Evolutionary conservation across 2,113 vertebrate species (phyloP), one percentile per base, ranked within the genome.

Genomic region (Sterrhoptilus dennistouni): DNA sequence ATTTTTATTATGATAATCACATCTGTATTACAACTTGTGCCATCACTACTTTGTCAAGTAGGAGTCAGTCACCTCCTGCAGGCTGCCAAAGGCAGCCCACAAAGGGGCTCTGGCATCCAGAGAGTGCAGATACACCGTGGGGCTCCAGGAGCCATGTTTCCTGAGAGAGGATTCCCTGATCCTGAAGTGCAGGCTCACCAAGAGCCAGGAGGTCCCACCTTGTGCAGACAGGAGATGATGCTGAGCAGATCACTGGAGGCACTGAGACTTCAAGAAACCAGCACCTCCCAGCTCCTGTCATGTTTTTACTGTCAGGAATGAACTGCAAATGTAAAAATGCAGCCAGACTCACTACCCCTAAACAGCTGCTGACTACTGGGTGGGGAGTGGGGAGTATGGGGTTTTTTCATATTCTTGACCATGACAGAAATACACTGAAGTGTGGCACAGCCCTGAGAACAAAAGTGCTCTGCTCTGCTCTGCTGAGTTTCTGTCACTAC

Each of bases 121-220:
- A 29, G 60, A 50, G 42, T 2, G 25, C 4, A 3, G 44, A 11
- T 31, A 57, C 35, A 64, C 19, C 1, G 0, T 0, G 0, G 54
- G 54, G 19, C 9, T 2, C 1, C 8, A 20, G 68, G 40, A 75
- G 56, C 38, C 22, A 3, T 11, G 31, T 35, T 56, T 83, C 59
- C 53, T 36, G 14, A 40, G 50, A 25, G 14, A 83, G 47, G 28
- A 20, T 36, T 72, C 52, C 6, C 2, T 33, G 52, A 29, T 59
- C 38, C 77, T 44, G 20, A 64, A 49, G 57, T 33, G 33, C 52
- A 53, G 50, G 20, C 68, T 74, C 63, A 50, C 47, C 49, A 35
- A 45, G 20, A 78, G 56, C 52, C 69, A 33, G 56, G 60, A 45
- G 64, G 16, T 12, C 15, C 42, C 54, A 49, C 44, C n/a, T 23